Base-by-base conservation (phyloP, 1,140 invertebrate species). In the Popillia japonica region DNA sequence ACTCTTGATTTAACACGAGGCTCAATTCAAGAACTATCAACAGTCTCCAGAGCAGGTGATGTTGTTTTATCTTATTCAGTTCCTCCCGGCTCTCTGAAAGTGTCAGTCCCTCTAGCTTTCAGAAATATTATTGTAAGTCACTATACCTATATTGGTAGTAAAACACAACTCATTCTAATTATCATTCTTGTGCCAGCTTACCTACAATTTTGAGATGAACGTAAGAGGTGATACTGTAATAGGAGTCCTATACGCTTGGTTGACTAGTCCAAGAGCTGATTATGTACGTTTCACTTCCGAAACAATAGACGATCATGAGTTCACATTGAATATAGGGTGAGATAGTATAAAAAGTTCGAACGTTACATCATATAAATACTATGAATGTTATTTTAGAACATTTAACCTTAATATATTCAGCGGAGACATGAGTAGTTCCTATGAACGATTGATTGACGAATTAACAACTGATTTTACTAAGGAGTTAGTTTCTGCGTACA, bases 401-500 rank as follows among this genome's bases (percentile, higher is more conserved):
- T n/a, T n/a, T 17, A 17, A n/a, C 2, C n/a, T 55, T 55, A 6
- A 17, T 17, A 7, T 55, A 17, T 55, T n/a, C 17, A 55, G 48
- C 17, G 48, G 48, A 55, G 48, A 55, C 17, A 55, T 55, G n/a
- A 55, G 48, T n/a, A 55, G 48, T n/a, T 55, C 48, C 48, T 55
- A 55, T 55, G 17, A 2, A n/a, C 3, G 6, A 4, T 55, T 55
- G 48, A 17, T 55, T 55, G 17, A 0, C 6, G 48, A 55, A 17
- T n/a, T 55, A 6, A 55, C 14, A 0, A 3, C 11, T 17, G 14
- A 55, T 55, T 6, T 55, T n/a, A n/a, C 17, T 14, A 55, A n/a
- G 17, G 17, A 17, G 6, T 6, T 17, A 55, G 48, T n/a, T 17
- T 7, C 48, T 17, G 17, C 2, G 2, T 17, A 55, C 6, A 55